Evolutionary conservation across 2,113 vertebrate genomes (phyloP).

Genomic region (Semicossyphus pulcher): DNA sequence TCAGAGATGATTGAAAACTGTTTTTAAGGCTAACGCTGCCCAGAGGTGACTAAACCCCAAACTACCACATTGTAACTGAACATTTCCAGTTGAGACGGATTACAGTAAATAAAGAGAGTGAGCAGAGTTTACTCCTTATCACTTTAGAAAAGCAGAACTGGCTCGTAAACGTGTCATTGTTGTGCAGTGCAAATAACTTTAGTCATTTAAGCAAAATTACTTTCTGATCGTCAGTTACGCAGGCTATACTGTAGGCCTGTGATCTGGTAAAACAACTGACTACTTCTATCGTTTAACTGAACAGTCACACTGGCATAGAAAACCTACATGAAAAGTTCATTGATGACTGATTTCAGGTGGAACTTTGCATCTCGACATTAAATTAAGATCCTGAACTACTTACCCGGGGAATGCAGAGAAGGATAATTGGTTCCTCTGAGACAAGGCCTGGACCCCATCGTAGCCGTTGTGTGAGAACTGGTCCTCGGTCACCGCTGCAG

Average conservation of each 20-base stretch:
- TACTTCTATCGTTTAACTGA: neutral
- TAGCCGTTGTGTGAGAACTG: constrained; percentile 55
- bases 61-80: neutral
- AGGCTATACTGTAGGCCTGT: neutral
- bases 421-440: constrained; percentile 57
- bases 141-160: neutral
- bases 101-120: neutral
- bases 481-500: constrained; percentile 58
- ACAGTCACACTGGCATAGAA: neutral
- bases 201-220: neutral
- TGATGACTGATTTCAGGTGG: neutral
- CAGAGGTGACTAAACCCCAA: no score
- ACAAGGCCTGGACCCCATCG: constrained; percentile 55
- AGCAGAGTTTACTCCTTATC: neutral
- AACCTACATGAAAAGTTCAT: neutral
- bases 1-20: neutral
- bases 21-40: no score
- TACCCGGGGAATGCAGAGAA: constrained; percentile 77
- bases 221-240: neutral
- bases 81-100: neutral
- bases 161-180: neutral
- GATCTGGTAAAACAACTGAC: neutral
- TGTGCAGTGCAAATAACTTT: neutral
- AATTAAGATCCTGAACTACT: neutral
- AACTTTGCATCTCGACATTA: neutral